These are phyloP conservation scores for Troides helena DNA, from an alignment of 2,888 invertebrate genomes.

Conservation along the genomic window DNA sequence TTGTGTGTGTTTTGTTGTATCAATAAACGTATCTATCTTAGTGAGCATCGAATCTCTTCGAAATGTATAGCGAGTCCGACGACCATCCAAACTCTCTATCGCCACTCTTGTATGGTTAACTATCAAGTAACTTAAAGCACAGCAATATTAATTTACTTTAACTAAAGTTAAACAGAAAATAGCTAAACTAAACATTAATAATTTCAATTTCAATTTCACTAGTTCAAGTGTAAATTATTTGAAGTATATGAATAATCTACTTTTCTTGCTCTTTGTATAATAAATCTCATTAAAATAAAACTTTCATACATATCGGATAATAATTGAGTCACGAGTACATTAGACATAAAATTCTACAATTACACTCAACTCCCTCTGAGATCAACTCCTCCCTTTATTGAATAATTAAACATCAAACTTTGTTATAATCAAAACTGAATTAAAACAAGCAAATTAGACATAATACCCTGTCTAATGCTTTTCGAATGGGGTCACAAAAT, in stretches of 20 bases:
- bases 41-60: too few relatives aligned
- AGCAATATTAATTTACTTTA: too few relatives aligned
- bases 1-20: too few relatives aligned
- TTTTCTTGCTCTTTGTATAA: background rate
- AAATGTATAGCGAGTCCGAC: too few relatives aligned
- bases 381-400: conserved; percentile 42
- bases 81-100: too few relatives aligned
- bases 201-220: too few relatives aligned
- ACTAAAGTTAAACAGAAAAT: too few relatives aligned
- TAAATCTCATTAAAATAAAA: background rate
- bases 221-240: too few relatives aligned
- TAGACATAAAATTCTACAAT: conserved; percentile 29
- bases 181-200: too few relatives aligned
- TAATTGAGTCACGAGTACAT: conserved; percentile 27
- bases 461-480: conserved; percentile 66
- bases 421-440: conserved; percentile 74
- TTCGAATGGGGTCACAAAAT: conserved; percentile 72
- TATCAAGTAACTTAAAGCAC: too few relatives aligned
- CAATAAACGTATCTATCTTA: too few relatives aligned
- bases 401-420: conserved; percentile 72
- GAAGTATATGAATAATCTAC: background rate
- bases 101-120: too few relatives aligned
- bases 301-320: background rate
- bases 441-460: conserved; percentile 76
- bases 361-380: conserved; percentile 33